phyloP scores from a whole-genome alignment of 2,113 vertebrate genomes.

The Plecotus auritus region DNA sequence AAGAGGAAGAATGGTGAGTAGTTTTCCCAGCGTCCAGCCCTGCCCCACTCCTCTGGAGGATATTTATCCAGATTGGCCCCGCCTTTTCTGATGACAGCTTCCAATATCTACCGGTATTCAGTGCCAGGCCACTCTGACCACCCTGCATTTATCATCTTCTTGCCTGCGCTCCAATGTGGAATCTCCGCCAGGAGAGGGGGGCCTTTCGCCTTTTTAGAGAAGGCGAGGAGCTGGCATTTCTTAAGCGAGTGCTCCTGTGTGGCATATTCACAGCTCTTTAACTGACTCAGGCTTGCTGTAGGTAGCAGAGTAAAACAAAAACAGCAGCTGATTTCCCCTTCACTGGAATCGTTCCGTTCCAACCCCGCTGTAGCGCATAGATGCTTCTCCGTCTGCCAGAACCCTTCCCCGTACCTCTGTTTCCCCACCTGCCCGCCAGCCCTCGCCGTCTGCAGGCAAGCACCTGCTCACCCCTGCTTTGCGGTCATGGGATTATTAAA shows the following conservation, averaged over 20 bases:
- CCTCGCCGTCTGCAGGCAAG: slow-evolving; percentile 19
- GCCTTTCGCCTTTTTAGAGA: slow-evolving; percentile 76
- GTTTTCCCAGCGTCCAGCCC: background rate
- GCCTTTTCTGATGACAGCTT: background rate
- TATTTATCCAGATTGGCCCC: slow-evolving; percentile 1
- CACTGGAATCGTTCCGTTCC: background rate
- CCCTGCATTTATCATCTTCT: slow-evolving; percentile 7
- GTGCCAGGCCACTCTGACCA: background rate
- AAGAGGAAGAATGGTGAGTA: background rate
- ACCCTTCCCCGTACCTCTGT: slow-evolving; percentile 49
- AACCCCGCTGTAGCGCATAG: background rate
- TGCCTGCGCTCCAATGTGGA: slow-evolving; percentile 50
- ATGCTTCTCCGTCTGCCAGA: slow-evolving; percentile 32
- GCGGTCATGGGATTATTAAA: slow-evolving; percentile 75
- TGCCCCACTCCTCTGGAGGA: background rate
- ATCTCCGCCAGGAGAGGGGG: slow-evolving; percentile 84
- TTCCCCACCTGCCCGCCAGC: slow-evolving; percentile 47
- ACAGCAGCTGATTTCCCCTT: slow-evolving; percentile 9
- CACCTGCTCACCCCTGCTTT: slow-evolving; percentile 12
- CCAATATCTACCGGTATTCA: background rate
- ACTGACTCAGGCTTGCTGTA: background rate
- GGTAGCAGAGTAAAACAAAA: slow-evolving; percentile 47
- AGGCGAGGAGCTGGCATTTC: slow-evolving; percentile 25
- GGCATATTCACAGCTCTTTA: background rate
- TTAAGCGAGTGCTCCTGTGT: background rate